Evolutionary conservation across 2,888 invertebrate species (phyloP).

Genomic region (Tetranychus truncatus): DNA sequence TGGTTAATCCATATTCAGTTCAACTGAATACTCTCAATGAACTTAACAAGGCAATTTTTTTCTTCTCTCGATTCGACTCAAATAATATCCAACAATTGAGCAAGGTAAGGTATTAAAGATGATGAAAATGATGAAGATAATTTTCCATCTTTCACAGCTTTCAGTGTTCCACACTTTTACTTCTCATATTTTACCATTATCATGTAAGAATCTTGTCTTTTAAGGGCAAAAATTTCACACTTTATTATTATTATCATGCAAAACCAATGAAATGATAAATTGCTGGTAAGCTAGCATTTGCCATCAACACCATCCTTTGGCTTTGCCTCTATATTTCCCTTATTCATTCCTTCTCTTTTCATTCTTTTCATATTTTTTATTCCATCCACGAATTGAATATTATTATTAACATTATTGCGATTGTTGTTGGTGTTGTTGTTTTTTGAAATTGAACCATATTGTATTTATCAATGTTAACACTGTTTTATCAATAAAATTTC

Average conservation of each 20-base stretch:
- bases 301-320: not conserved
- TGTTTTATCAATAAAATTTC: not conserved
- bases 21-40: not conserved
- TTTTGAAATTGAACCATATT: not conserved
- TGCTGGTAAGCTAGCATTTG: not conserved
- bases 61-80: not conserved
- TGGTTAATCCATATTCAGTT: not conserved
- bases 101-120: not conserved
- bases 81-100: not conserved
- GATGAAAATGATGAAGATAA: not conserved
- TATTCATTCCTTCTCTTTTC: not conserved
- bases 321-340: not conserved
- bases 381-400: not conserved
- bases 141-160: not conserved
- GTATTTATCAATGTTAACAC: not conserved
- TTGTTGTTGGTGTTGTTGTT: not conserved
- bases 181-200: not conserved
- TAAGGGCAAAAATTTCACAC: not conserved
- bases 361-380: not conserved
- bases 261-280: not conserved
- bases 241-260: not conserved
- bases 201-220: too few relatives aligned
- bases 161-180: not conserved
- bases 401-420: not conserved
- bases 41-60: too few relatives aligned